Conservation (phyloP, 2,113 vertebrate genomes). For the Odontesthes bonariensis region DNA sequence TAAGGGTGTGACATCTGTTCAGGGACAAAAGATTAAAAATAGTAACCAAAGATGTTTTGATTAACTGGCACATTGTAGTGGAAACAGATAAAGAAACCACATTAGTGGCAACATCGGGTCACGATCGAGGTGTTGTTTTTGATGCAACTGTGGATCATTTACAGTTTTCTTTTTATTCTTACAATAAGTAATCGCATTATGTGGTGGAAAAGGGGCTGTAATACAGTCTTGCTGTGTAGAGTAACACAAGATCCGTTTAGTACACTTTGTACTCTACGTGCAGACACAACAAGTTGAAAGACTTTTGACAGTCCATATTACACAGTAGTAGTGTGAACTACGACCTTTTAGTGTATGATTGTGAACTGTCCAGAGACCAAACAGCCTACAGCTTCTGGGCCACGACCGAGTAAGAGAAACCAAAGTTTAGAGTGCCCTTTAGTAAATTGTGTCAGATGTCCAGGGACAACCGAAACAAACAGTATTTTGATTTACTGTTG, state of each 20-base stretch:
- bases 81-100: neutral
- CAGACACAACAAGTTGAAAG: neutral
- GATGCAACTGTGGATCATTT: neutral
- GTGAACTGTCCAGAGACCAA: no score
- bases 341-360: no score
- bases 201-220: neutral
- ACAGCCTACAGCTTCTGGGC: no score
- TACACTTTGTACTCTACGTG: conserved; percentile 4
- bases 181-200: conserved; percentile 3
- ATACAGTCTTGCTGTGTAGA: neutral
- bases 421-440: no score
- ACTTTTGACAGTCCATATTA: neutral
- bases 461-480: no score
- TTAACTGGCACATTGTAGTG: neutral
- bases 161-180: neutral
- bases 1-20: conserved; percentile 31
- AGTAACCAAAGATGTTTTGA: neutral
- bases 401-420: no score
- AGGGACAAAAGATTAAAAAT: neutral
- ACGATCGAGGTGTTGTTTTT: neutral
- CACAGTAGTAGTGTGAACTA: no score
- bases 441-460: no score
- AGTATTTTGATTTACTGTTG: no score
- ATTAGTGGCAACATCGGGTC: no score
- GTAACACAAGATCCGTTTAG: neutral